Percentiles rank a stretch among this genome's conserved stretches.
phyloP scores from a whole-genome alignment of 2,888 invertebrate genomes.

The Allolobophora icterica region DNA sequence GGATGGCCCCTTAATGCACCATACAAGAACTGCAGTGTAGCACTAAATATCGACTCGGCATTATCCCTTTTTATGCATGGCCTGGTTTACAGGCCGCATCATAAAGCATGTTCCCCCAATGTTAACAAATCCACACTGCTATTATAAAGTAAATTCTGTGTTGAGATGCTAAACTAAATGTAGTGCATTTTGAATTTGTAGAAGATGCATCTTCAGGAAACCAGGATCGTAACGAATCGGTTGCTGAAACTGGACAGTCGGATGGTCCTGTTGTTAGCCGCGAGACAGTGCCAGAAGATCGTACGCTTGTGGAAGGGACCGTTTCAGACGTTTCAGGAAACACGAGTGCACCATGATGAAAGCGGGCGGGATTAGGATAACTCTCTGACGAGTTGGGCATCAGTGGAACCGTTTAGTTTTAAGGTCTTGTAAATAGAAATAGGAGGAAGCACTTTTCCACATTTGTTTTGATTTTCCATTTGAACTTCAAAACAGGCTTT shows the following conservation, averaged over 20 bases:
- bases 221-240: not conserved
- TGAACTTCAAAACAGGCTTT: not conserved
- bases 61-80: too few relatives aligned
- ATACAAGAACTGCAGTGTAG: too few relatives aligned
- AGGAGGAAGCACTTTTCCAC: not conserved
- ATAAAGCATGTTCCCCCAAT: too few relatives aligned
- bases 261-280: not conserved
- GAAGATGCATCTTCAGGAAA: not conserved
- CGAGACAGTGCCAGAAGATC: not conserved
- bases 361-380: not conserved
- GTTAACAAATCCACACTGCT: not conserved
- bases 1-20: too few relatives aligned
- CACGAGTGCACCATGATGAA: not conserved
- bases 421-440: constrained; percentile 10
- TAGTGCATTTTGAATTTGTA: not conserved
- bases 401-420: not conserved
- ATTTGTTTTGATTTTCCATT: constrained; percentile 1
- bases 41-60: too few relatives aligned
- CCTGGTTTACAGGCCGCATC: too few relatives aligned
- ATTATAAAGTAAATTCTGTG: not conserved
- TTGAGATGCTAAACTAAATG: not conserved
- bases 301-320: not conserved
- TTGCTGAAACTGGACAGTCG: not conserved
- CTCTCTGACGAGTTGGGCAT: not conserved
- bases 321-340: not conserved